Evolutionary conservation across 64 coral and sea anemone species (phyloP).

Genomic region (Montipora capricornis): DNA sequence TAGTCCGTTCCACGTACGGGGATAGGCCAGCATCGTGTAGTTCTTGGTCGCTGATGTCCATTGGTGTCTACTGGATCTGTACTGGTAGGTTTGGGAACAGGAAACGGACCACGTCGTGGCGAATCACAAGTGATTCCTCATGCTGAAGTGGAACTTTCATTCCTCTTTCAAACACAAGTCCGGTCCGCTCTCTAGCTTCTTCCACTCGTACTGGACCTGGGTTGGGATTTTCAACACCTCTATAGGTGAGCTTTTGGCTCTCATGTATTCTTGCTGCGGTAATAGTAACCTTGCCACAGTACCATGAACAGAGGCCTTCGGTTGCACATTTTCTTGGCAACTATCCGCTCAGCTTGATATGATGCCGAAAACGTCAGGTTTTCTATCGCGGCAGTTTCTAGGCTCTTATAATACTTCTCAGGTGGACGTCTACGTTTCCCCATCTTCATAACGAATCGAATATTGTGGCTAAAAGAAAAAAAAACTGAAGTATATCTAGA

Average conservation of each 20-base stretch:
- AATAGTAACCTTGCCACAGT: constrained; percentile 30
- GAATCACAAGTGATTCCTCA: neutral
- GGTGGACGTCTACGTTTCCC: too few species aligned
- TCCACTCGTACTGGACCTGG: neutral
- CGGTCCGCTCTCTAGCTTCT: neutral
- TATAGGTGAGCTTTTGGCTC: constrained; percentile 19
- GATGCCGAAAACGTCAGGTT: too few species aligned
- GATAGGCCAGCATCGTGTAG: constrained; percentile 4
- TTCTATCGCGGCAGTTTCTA: too few species aligned
- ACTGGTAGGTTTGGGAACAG: constrained; percentile 16
- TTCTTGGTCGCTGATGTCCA: neutral
- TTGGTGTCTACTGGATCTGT: neutral
- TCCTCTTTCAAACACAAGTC: constrained; percentile 19
- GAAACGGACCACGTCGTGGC: neutral
- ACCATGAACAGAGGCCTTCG: neutral
- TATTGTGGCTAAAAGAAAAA: too few species aligned
- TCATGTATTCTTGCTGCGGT: neutral
- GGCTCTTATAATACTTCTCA: too few species aligned
- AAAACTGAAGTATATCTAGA: too few species aligned
- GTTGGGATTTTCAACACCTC: neutral
- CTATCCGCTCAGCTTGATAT: neutral
- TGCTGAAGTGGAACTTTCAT: constrained; percentile 25
- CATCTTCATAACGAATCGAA: too few species aligned
- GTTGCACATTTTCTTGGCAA: neutral
- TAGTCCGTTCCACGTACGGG: constrained; percentile 3